Evolutionary conservation across 2,797 vertebrate species (phyloP), one percentile per base, ranked within the genome.

Genomic region (Anniella stebbinsi): DNA sequence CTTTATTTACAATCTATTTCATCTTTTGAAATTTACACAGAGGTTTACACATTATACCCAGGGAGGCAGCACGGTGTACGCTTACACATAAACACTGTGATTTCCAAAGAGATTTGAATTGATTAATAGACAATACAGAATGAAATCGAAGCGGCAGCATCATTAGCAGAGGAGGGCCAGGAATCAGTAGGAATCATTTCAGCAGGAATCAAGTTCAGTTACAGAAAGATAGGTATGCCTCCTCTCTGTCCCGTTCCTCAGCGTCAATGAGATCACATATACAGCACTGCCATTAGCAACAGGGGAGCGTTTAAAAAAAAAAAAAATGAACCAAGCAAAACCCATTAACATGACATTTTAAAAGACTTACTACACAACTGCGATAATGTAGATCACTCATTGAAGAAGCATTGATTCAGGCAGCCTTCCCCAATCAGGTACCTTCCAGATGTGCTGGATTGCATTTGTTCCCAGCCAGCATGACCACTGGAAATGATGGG

Each of bases 381-480:
- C 63, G 38, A 36, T 87, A 87, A 94, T 90, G 93, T 28, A 92
- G 89, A 92, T 78, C 54, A 73, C 25, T 88, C 73, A 66, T 82
- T 93, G 45, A 69, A 87, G 36, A 95, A 95, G 36, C 92, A 57
- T 91, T 91, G 85, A 94, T 95, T 94, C 51, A 51, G 51, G 9
- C 51, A 51, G 60, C 60, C 60, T 63, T 63, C 60, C 60, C 60
- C 6, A 57, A 57, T 3, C 54, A 13, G 54, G 54, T 57, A 57
- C 54, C 54, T 11, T 57, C 54, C 54, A 57, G 54, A 57, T 13
- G 54, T 57, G 54, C 11, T 57, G 54, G 12, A 57, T 3, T 57
- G 54, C 54, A 57, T 13, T 57, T 12, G 11, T 57, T 57, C 54
- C 54, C 54, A 57, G 11, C 13, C 54, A 63, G 60, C 60, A 63